A percentile compares a stretch with the other conserved stretches of the same genome.
Evolutionary conservation across 2,888 invertebrate genomes (phyloP).

Genomic region (Trachelus troglodyta): DNA sequence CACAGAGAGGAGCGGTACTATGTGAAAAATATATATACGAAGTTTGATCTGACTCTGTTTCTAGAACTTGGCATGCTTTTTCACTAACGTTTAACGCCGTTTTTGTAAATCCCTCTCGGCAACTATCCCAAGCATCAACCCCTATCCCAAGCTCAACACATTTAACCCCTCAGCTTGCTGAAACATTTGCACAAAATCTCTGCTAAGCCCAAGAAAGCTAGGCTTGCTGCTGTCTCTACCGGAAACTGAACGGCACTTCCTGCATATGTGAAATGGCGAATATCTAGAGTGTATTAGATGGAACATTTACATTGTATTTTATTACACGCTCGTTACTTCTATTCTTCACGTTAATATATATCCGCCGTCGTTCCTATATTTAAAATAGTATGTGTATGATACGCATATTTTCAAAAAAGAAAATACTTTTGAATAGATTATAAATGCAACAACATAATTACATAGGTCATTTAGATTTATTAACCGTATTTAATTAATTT

Average conservation of each 20-base stretch:
- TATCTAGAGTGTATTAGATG: background rate
- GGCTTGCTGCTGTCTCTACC: constrained; percentile 18
- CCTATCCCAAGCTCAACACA: constrained; percentile 24
- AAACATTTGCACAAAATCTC: constrained; percentile 46
- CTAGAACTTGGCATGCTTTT: background rate
- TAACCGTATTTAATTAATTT: background rate
- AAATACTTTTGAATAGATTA: background rate
- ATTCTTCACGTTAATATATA: background rate
- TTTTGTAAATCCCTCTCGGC: constrained; percentile 13
- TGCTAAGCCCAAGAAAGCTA: constrained; percentile 30
- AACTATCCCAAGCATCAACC: background rate
- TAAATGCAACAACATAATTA: background rate
- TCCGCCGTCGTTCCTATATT: too few relatives aligned
- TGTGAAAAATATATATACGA: too few relatives aligned
- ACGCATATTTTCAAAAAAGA: background rate
- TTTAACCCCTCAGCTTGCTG: constrained; percentile 40
- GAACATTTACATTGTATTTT: background rate
- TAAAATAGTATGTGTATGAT: too few relatives aligned
- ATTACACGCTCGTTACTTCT: background rate
- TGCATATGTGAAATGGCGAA: background rate
- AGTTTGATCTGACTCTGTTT: background rate
- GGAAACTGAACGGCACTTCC: constrained; percentile 26
- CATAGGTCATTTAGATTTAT: background rate
- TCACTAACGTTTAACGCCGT: constrained; percentile 8
- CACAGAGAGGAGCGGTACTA: too few relatives aligned